phyloP scores from a whole-genome alignment of 1,140 invertebrate species.

The Diorhabda elongata region DNA sequence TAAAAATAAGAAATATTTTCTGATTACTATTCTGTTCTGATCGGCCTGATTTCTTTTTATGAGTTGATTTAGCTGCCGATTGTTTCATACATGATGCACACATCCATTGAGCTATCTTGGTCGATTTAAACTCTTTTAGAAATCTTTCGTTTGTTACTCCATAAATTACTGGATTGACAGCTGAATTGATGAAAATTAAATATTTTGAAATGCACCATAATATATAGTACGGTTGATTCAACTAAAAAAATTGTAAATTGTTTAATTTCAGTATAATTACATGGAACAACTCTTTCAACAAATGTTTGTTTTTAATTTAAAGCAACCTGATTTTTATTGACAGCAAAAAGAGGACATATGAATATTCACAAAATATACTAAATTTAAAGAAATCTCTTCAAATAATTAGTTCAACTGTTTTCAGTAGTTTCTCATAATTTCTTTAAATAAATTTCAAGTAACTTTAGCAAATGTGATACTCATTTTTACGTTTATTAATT shows the following conservation, averaged over 20 bases:
- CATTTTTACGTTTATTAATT: no score
- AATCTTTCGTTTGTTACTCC: conserved; percentile 68
- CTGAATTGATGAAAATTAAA: conserved; percentile 65
- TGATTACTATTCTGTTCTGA: conserved; percentile 7
- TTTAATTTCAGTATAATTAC: no score
- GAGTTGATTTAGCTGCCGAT: not conserved
- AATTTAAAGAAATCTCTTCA: no score
- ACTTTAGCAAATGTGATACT: no score
- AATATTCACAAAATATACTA: no score
- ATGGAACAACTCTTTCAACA: no score
- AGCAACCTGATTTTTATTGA: no score
- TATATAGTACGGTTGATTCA: not conserved
- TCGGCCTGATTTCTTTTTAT: conserved; percentile 6
- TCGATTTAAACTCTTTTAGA: conserved; percentile 51
- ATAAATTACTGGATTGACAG: conserved; percentile 71
- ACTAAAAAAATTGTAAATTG: not conserved
- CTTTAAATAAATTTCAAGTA: no score
- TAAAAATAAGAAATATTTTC: conserved; percentile 18
- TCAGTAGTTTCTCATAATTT: no score
- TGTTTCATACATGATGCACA: not conserved
- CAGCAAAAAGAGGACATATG: no score
- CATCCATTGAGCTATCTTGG: conserved; percentile 16
- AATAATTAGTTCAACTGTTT: no score
- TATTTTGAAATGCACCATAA: conserved; percentile 65
- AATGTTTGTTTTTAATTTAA: no score